These are phyloP conservation scores for Noctua janthe DNA, from an alignment of 2,888 invertebrate species.

Conservation along the genomic window DNA sequence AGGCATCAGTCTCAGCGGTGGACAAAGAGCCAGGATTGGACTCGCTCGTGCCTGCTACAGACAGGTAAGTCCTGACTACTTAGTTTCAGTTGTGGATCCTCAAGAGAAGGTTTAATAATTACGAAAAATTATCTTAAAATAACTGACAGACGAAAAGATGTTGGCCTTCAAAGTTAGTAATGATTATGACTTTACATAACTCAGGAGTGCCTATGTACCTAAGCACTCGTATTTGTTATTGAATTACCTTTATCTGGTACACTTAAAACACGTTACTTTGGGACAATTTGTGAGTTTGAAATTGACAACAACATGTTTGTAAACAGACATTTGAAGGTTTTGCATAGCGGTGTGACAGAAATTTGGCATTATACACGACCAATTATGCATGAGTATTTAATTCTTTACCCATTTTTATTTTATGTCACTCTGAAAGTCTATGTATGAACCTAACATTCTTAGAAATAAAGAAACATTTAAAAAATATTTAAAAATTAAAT, in stretches of 20 bases:
- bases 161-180: neutral
- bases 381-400: neutral
- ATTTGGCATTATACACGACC: neutral
- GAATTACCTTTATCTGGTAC: neutral
- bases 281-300: neutral
- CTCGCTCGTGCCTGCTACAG: conserved; percentile 94
- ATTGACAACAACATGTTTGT: neutral
- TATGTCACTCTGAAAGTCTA: neutral
- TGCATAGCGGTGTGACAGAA: no score
- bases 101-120: neutral
- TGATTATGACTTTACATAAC: neutral
- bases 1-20: conserved; percentile 94
- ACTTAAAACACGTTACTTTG: neutral
- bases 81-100: neutral
- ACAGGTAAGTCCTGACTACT: conserved; percentile 89
- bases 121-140: neutral
- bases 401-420: neutral
- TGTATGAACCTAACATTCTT: neutral
- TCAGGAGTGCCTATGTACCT: neutral
- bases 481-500: neutral
- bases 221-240: neutral
- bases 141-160: neutral
- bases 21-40: conserved; percentile 94
- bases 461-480: neutral
- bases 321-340: neutral